A percentile compares a stretch with the other conserved stretches of the same genome.
phyloP scores from a whole-genome alignment of 2,797 vertebrate species.

The Diglossa cyanea region DNA sequence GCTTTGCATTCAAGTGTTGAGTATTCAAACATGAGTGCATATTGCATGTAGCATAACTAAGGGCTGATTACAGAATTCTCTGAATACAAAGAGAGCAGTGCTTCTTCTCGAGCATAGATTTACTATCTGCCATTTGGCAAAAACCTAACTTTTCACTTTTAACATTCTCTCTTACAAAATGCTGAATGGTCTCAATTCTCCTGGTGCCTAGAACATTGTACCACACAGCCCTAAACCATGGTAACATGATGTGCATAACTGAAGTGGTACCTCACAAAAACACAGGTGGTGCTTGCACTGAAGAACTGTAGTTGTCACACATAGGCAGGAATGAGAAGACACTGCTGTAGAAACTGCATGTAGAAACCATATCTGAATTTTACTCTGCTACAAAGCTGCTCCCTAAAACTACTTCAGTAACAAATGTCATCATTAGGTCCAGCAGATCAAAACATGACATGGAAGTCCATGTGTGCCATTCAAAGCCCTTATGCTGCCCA shows the following conservation, averaged over 20 bases:
- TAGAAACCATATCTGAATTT: background rate
- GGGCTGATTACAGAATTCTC: background rate
- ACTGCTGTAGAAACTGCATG: background rate
- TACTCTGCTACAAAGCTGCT: background rate
- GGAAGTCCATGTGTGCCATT: background rate
- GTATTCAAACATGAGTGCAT: background rate
- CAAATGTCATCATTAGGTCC: background rate
- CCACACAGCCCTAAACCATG: background rate
- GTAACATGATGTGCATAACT: background rate
- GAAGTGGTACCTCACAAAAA: background rate
- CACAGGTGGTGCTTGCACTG: background rate
- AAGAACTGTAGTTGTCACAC: background rate
- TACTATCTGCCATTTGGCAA: background rate
- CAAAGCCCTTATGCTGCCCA: background rate
- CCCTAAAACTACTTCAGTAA: background rate
- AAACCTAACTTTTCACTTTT: background rate
- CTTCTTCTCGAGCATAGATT: background rate
- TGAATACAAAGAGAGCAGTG: background rate
- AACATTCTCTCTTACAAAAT: background rate
- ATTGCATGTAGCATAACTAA: background rate
- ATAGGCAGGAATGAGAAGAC: background rate
- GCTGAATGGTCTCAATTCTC: conserved; percentile 3
- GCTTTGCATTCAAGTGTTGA: background rate
- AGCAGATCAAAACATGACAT: background rate
- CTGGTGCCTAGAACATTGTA: background rate